Percentiles rank a stretch among this genome's conserved stretches.
Evolutionary conservation across 2,888 invertebrate species (phyloP).

Genomic region (Drosophila barbarae): DNA sequence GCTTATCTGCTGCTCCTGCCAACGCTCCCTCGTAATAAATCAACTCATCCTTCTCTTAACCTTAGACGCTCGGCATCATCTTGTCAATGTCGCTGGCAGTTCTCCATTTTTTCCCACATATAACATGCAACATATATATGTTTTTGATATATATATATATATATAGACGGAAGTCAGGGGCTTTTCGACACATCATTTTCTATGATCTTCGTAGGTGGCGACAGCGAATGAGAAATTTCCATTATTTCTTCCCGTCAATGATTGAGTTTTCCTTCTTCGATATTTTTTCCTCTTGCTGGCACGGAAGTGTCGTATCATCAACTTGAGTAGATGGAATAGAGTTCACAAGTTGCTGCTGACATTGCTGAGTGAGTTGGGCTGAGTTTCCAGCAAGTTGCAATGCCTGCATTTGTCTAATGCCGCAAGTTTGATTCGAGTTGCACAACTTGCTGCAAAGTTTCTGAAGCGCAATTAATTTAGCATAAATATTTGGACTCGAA

Average conservation of each 20-base stretch:
- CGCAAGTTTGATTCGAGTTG: constrained; percentile 46
- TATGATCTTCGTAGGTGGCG: constrained; percentile 54
- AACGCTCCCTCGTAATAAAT: constrained; percentile 57
- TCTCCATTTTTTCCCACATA: constrained; percentile 12
- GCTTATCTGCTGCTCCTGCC: constrained; percentile 39
- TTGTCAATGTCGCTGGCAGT: constrained; percentile 59
- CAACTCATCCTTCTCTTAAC: constrained; percentile 59
- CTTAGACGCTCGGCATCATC: constrained; percentile 58
- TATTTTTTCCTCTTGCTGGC: constrained; percentile 14
- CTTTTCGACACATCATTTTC: constrained; percentile 70
- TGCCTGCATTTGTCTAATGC: constrained; percentile 49
- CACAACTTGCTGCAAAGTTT: constrained; percentile 24
- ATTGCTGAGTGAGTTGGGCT: background rate
- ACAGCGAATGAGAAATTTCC: constrained; percentile 56
- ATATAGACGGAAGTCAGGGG: constrained; percentile 12
- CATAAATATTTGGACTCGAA: constrained; percentile 7
- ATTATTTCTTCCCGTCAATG: constrained; percentile 59
- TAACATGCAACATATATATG: constrained; percentile 6
- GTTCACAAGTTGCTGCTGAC: constrained; percentile 32
- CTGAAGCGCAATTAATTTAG: constrained; percentile 18
- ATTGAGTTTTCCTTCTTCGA: constrained; percentile 39
- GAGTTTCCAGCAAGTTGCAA: constrained; percentile 16
- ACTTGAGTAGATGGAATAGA: constrained; percentile 54
- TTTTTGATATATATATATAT: background rate
- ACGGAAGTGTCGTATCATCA: constrained; percentile 62